A percentile compares a stretch with the other conserved stretches of the same genome.
phyloP scores from a whole-genome alignment of 2,888 invertebrate species.

The Sinotaia quadrata region DNA sequence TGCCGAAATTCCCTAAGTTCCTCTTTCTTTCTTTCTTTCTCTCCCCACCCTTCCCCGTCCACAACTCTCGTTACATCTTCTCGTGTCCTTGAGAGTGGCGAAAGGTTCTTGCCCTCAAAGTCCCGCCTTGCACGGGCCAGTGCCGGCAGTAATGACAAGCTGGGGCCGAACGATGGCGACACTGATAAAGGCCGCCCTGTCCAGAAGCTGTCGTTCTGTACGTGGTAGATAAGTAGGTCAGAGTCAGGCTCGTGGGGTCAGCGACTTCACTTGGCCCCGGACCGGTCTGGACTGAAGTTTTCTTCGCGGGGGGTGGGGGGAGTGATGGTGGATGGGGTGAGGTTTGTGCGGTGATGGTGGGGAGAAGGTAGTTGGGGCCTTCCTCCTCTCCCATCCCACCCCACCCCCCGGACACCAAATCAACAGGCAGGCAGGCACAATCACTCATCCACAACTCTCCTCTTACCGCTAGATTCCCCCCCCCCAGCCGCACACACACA shows the following conservation, averaged over 20 bases:
- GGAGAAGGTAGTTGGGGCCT: too few relatives aligned
- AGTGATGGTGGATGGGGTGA: too few relatives aligned
- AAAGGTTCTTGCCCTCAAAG: background rate
- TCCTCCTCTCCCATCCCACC: too few relatives aligned
- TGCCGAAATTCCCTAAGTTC: background rate
- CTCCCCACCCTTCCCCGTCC: background rate
- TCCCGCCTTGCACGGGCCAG: constrained; percentile 20
- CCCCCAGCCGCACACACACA: too few relatives aligned
- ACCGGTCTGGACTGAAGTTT: background rate
- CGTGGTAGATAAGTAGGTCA: background rate
- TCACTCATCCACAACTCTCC: too few relatives aligned
- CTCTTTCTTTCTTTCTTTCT: background rate
- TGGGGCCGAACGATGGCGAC: constrained; percentile 6
- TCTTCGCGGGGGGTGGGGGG: background rate
- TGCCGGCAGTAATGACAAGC: constrained; percentile 26
- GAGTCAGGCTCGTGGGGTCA: too few relatives aligned
- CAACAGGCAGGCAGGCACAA: too few relatives aligned
- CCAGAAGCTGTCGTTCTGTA: background rate
- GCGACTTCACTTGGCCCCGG: background rate
- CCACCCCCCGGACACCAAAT: too few relatives aligned
- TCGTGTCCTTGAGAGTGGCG: background rate
- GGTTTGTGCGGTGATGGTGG: too few relatives aligned
- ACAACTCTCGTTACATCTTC: background rate
- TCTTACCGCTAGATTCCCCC: too few relatives aligned
- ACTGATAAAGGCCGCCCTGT: constrained; percentile 11